Evolutionary conservation across 2,888 invertebrate genomes (phyloP), one percentile per base, ranked within the genome.

Genomic region (Lepidocyrtinus sp.): DNA sequence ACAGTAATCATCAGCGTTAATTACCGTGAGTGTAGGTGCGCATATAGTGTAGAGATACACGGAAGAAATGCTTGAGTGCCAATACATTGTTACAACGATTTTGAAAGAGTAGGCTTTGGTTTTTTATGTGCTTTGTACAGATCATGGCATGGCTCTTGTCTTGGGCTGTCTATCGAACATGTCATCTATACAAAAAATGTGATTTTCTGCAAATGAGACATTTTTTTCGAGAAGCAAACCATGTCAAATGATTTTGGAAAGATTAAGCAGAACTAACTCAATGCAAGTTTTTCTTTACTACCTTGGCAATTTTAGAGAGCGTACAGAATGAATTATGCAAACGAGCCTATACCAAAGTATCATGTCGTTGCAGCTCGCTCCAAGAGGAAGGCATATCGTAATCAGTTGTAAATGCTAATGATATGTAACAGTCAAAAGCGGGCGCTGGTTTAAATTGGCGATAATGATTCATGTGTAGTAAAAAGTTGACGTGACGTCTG

Each of bases 1-100:
- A 55, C 59, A 9, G 79, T 70, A 74, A 79, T 79, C 79, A 79
- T 59, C 70, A 79, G 70, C 79, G 79, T 74, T 79, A 79, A 79
- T 79, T 79, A 74, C 79, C 79, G 79, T 79, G 79, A 79, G 79
- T 77, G 68, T 69, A 74, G 65, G 68, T 7, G 36, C 55, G n/a
- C 9, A 55, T n/a, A n/a, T n/a, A 55, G 55, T 15, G 17, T 15
- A 55, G 63, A 26, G 19, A 2, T 64, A 73, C 64, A 79, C 79
- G 79, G 79, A 79, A 79, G 79, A 70, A 79, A 79, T 63, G 79
- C 69, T 79, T 55, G 79, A 74, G 74, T 79, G 79, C 74, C 74
- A 79, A 69, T 63, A 68, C 50, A 55, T 55, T 55, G 7, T n/a
- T 36, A 36, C n/a, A n/a, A n/a, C n/a, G n/a, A 7, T 69, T 77